Base-by-base conservation (phyloP, 2,113 vertebrate genomes). In the Neomonachus schauinslandi region DNA sequence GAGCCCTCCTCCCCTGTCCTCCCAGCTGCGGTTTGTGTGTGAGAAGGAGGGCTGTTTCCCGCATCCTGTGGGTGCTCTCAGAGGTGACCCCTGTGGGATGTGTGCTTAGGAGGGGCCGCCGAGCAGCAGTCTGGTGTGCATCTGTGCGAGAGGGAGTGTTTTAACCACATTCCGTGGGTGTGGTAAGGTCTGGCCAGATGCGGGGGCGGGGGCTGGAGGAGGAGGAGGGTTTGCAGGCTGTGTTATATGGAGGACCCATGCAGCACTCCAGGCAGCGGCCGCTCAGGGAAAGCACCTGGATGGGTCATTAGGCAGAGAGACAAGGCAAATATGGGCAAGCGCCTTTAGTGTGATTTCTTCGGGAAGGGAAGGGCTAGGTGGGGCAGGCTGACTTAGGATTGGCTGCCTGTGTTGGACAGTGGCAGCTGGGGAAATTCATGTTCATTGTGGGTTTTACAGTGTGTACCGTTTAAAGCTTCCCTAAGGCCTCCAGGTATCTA, bases 291-390 rank as follows among this genome's bases (percentile, higher is more conserved):
- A 63, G 31, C 39, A 6, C 71, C 5, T 39, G 57, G 81, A 1
- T 33, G 11, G 1, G 22, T 65, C 42, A 33, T 31, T 16, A 26
- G 26, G 22, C n/a, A 31, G 49, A 57, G 42, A 72, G n/a, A 80
- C 10, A 18, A n/a, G 4, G 1, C 33, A 33, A 0, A 4, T 61
- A 15, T 55, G 55, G 31, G 31, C n/a, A 55, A 2, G 24, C 0
- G 5, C 42, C 24, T 67, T 93, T 33, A 77, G 0, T 74, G 8
- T 65, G 19, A 22, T 36, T 65, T 59, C 31, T 46, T 63, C 1
- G 4, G 77, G 76, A 77, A 83, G 46, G 22, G 53, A 61, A 26
- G 31, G 36, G 59, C 0, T 9, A 59, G 13, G 49, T 36, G 42
- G 51, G 72, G 22, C 31, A 24, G 5, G 31, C 42, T 14, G n/a